Percentiles rank a stretch among this genome's conserved stretches.
These are phyloP conservation scores for Notoglanidium macrostoma DNA, from an alignment of 2,797 vertebrate genomes.

Conservation along the genomic window DNA sequence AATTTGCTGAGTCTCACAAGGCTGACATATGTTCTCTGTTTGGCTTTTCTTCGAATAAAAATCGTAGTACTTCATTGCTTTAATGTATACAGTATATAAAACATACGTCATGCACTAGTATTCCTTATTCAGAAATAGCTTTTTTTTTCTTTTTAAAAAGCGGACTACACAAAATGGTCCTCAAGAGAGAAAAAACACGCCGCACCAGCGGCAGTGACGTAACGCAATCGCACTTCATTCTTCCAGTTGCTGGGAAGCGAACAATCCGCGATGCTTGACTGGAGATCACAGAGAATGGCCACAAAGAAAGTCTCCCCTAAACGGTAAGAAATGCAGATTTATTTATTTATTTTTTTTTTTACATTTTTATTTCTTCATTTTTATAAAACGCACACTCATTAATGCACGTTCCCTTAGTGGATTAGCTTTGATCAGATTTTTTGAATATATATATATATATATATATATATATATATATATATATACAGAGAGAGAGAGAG, in stretches of 20 bases:
- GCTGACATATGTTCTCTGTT: not conserved
- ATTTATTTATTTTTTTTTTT: not conserved
- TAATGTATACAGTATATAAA: not conserved
- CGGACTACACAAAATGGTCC: not conserved
- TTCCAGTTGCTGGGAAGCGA: slow-evolving; percentile 38
- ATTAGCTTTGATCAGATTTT: not conserved
- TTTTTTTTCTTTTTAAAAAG: not conserved
- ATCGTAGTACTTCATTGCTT: not conserved
- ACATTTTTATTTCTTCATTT: not conserved
- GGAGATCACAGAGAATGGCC: slow-evolving; percentile 12
- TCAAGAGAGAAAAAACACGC: not conserved
- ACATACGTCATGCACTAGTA: not conserved
- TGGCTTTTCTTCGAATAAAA: not conserved
- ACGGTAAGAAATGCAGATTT: slow-evolving; percentile 36
- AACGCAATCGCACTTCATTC: slow-evolving; percentile 37
- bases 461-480: not conserved
- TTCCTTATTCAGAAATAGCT: not conserved
- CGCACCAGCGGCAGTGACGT: slow-evolving; percentile 50
- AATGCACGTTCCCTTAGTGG: not conserved
- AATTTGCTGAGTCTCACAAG: not conserved
- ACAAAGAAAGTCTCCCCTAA: not conserved
- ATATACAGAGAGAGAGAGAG: not conserved
- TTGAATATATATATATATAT: not conserved
- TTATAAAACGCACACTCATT: not conserved
- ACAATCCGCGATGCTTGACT: slow-evolving; percentile 27